Evolutionary conservation across 2,888 invertebrate species (phyloP).

Genomic region (Taenaris catops): DNA sequence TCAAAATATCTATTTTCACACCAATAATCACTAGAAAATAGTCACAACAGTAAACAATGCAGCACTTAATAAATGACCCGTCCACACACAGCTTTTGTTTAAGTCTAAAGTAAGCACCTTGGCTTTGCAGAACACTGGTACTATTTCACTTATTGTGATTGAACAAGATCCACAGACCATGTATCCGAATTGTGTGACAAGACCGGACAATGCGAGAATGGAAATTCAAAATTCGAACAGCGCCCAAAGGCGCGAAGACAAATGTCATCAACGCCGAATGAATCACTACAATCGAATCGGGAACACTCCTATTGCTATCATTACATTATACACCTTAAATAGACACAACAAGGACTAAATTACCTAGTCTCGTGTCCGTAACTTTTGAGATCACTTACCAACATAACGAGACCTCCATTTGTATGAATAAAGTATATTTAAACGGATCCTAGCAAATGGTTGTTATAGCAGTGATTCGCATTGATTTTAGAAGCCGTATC

Average conservation of each 20-base stretch:
- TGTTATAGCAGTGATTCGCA: slow-evolving; percentile 44
- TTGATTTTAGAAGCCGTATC: slow-evolving; percentile 71
- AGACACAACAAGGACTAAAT: slow-evolving; percentile 29
- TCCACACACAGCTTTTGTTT: neutral
- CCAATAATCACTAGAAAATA: too few relatives aligned
- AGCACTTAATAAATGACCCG: neutral
- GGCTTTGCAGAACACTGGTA: neutral
- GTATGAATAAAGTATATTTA: slow-evolving; percentile 18
- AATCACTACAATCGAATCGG: slow-evolving; percentile 48
- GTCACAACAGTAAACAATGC: slow-evolving; percentile 1
- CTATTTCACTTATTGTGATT: slow-evolving; percentile 5
- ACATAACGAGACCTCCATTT: slow-evolving; percentile 23
- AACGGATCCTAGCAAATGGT: slow-evolving; percentile 26
- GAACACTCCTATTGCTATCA: slow-evolving; percentile 22
- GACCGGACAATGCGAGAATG: slow-evolving; percentile 35
- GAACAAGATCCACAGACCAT: slow-evolving; percentile 9
- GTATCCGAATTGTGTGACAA: slow-evolving; percentile 1
- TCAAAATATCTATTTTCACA: too few relatives aligned
- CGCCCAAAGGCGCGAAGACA: slow-evolving; percentile 31
- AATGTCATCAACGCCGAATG: slow-evolving; percentile 41
- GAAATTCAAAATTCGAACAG: slow-evolving; percentile 31
- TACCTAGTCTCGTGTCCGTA: slow-evolving; percentile 23
- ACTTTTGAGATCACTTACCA: slow-evolving; percentile 29
- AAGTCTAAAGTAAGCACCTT: neutral
- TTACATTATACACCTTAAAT: slow-evolving; percentile 23